These are phyloP conservation scores for Hiodon tergisus DNA, from an alignment of 2,113 vertebrate genomes.

Conservation along the genomic window DNA sequence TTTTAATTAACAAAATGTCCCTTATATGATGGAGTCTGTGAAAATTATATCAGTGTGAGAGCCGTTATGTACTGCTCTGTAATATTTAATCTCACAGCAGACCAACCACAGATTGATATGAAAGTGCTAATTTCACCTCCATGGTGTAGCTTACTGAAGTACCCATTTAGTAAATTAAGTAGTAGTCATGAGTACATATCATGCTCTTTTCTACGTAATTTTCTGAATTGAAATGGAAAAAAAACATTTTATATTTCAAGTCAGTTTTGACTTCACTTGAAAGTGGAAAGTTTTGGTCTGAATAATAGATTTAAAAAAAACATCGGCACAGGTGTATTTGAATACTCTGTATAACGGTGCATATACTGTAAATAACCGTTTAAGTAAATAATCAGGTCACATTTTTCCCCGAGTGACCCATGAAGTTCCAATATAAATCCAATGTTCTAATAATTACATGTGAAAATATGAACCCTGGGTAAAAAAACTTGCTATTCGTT, in stretches of 20 bases:
- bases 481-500: neutral
- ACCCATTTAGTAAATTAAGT: neutral
- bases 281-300: neutral
- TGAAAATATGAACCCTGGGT: neutral
- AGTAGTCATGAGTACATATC: too few relatives aligned
- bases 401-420: neutral
- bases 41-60: conserved; percentile 3
- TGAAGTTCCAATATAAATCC: neutral
- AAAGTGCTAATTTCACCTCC: conserved; percentile 2
- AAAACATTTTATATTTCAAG: neutral
- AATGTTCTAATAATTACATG: neutral
- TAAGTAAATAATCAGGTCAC: too few relatives aligned
- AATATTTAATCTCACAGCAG: conserved; percentile 19
- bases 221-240: neutral
- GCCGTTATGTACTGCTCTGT: conserved; percentile 22
- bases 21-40: conserved; percentile 8
- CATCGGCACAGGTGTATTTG: too few relatives aligned
- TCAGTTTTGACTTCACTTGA: too few relatives aligned
- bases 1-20: conserved; percentile 22
- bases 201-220: neutral
- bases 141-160: conserved; percentile 1
- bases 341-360: too few relatives aligned
- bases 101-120: conserved; percentile 16
- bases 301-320: neutral
- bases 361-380: too few relatives aligned